Conservation (phyloP, 2,797 vertebrate genomes). For the Morelia viridis region DNA sequence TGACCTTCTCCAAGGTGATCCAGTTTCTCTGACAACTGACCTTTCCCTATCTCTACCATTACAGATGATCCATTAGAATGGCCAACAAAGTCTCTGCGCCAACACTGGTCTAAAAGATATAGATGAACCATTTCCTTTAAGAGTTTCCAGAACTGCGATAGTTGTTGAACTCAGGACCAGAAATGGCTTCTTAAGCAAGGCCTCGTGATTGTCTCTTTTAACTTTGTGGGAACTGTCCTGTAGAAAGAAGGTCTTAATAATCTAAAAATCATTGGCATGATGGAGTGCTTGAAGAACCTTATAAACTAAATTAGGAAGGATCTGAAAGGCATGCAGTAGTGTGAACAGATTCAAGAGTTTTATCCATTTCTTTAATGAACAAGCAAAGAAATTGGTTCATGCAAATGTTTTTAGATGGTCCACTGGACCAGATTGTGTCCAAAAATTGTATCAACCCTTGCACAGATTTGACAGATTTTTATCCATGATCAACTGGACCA, state of each 20-base stretch:
- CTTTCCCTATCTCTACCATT: neutral
- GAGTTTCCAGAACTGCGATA: neutral
- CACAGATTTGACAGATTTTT: neutral
- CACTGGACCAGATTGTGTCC: slow-evolving; percentile 13
- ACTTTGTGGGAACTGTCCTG: neutral
- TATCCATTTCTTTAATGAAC: neutral
- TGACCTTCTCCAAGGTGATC: neutral
- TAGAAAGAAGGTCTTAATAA: neutral
- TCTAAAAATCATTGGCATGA: neutral
- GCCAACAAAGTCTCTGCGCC: neutral
- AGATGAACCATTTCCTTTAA: neutral
- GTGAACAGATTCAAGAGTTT: neutral
- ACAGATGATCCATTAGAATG: neutral
- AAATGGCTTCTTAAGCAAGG: neutral
- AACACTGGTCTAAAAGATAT: neutral
- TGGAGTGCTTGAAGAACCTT: neutral
- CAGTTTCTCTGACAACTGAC: neutral
- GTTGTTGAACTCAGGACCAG: neutral
- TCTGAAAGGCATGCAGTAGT: neutral
- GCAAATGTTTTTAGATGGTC: neutral
- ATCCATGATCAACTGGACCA: neutral
- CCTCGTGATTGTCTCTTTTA: neutral
- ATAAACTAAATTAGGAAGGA: neutral
- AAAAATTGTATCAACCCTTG: slow-evolving; percentile 31
- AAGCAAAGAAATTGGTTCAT: neutral